Conservation (phyloP, 1,140 invertebrate species). For the Drepana arcuata region DNA sequence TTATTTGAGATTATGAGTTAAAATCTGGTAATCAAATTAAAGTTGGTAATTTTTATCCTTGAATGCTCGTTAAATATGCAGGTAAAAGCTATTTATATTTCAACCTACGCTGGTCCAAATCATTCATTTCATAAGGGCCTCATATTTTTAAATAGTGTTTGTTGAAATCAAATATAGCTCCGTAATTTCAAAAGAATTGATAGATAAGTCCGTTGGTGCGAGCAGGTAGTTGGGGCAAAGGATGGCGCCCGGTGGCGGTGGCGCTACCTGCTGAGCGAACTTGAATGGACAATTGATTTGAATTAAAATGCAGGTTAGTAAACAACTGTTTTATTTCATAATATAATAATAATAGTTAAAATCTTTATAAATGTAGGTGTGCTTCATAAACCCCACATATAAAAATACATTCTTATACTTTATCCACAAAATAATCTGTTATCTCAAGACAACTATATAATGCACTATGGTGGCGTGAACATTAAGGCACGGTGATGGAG, state of each 20-base stretch:
- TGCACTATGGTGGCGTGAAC: slow-evolving; percentile 64
- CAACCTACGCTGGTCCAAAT: no score
- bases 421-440: slow-evolving; percentile 66
- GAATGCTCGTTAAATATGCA: no score
- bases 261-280: slow-evolving; percentile 46
- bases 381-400: slow-evolving; percentile 64
- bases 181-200: no score
- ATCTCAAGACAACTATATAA: slow-evolving; percentile 50
- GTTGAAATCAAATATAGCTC: no score
- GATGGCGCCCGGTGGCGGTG: slow-evolving; percentile 28
- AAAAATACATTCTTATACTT: slow-evolving; percentile 65
- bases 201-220: slow-evolving; percentile 19
- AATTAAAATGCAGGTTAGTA: slow-evolving; percentile 44
- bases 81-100: no score
- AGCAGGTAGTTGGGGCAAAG: slow-evolving; percentile 29
- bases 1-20: no score
- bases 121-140: no score
- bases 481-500: slow-evolving; percentile 63
- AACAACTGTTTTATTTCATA: slow-evolving; percentile 65
- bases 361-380: slow-evolving; percentile 61
- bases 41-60: no score
- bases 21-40: no score
- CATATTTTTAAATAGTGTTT: no score
- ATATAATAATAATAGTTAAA: slow-evolving; percentile 58
- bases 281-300: slow-evolving; percentile 5